Base-by-base conservation (phyloP, 2,113 vertebrate genomes). In the Syngnathoides biaculeatus region DNA sequence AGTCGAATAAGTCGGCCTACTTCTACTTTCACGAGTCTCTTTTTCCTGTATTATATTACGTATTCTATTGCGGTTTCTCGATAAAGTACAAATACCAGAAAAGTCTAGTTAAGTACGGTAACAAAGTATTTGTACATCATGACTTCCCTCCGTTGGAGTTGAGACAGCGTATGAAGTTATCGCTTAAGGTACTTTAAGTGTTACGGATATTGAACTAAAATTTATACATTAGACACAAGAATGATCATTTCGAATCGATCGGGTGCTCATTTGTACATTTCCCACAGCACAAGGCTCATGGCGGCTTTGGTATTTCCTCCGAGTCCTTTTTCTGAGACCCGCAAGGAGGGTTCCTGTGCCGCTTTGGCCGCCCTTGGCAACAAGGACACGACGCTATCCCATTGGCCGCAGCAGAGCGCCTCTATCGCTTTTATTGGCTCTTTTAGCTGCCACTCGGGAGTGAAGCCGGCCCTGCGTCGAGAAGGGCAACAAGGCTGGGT, bases 331-430 rank as follows among this genome's bases (percentile, higher is more conserved):
- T 52, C 47, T 58, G 53, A 38, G 64, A 55, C 52, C 42, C 72
- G 3, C 20, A 52, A 50, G 48, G n/a, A 52, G 11, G 20, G 48
- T 9, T 45, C 12, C 45, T 35, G 43, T 22, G 55, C 48, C 59
- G 17, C 26, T 55, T 67, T 69, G 20, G 68, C 85, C 30, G 77
- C 80, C 86, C 87, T 72, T 86, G 78, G 89, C 82, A 90, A 90
- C 89, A 89, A 55, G 66, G 65, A 75, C 43, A 74, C 35, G n/a
- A 1, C 30, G 47, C 8, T 48, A 75, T 77, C 69, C 48, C 57
- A 90, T 89, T 89, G 89, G 89, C 82, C 65, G 66, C 40, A 39
- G 17, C 40, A 8, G 22, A 3, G 52, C 1, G 8, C 26, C 13
- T 2, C 2, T 39, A 47, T 45, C 64, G 26, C 65, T 59, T 22